These are phyloP conservation scores for Yponomeuta sedellus DNA, from an alignment of 2,888 invertebrate species.

Conservation along the genomic window DNA sequence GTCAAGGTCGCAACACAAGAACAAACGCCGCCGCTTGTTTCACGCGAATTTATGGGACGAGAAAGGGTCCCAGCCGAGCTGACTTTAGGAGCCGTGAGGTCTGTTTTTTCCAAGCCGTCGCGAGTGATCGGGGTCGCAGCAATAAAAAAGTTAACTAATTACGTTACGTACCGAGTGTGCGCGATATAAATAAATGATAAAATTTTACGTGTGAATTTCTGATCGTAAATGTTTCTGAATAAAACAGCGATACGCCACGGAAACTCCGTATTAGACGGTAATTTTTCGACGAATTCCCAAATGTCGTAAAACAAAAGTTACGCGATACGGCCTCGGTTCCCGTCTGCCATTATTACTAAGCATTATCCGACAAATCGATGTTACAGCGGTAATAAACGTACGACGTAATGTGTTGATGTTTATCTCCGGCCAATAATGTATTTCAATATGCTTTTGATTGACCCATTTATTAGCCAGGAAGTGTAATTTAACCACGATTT, in stretches of 20 bases:
- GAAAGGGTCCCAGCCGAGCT: conserved; percentile 4
- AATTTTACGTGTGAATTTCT: background rate
- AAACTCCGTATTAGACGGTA: background rate
- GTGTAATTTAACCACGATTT: background rate
- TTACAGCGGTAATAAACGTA: background rate
- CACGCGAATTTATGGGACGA: conserved; percentile 32
- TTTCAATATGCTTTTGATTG: background rate
- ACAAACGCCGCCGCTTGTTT: conserved; percentile 35
- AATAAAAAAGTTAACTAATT: conserved; percentile 2
- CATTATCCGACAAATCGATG: background rate
- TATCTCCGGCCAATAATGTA: background rate
- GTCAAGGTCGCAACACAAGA: conserved; percentile 35
- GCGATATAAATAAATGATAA: conserved; percentile 3
- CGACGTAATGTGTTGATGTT: background rate
- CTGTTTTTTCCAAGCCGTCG: background rate
- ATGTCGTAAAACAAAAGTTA: conserved; percentile 3
- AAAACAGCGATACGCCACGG: background rate
- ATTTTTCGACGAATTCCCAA: background rate
- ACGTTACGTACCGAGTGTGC: background rate
- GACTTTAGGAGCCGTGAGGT: conserved; percentile 5
- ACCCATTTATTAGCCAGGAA: background rate
- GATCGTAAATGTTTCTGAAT: conserved; percentile 3
- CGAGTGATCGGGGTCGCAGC: background rate
- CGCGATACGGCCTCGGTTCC: background rate
- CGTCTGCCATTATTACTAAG: background rate